These are phyloP conservation scores for Mycalesis mineus DNA, from an alignment of 2,888 invertebrate species.

Conservation along the genomic window DNA sequence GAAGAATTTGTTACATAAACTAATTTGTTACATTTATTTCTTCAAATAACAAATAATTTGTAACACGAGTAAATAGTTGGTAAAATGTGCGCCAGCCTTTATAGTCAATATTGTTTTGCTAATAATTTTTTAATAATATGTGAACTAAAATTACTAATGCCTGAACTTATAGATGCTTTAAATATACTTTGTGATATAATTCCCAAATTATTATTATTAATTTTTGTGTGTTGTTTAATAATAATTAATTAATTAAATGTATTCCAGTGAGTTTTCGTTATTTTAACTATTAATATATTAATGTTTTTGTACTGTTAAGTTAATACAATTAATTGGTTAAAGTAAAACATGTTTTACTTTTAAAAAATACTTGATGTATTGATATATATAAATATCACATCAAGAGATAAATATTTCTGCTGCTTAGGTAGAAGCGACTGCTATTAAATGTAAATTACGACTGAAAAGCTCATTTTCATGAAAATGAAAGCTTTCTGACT, in stretches of 20 bases:
- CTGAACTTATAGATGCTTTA: conserved; percentile 37
- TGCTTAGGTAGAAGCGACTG: background rate
- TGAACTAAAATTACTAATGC: conserved; percentile 11
- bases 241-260: conserved; percentile 1
- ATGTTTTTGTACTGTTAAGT: background rate
- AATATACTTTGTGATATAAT: conserved; percentile 49
- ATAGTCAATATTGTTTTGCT: background rate
- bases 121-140: background rate
- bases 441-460: background rate
- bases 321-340: background rate
- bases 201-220: conserved; percentile 42
- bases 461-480: background rate
- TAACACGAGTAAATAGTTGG: too few species aligned
- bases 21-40: too few species aligned
- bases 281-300: background rate
- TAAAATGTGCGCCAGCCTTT: too few species aligned
- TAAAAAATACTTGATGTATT: background rate
- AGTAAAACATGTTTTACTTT: background rate
- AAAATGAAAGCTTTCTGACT: background rate
- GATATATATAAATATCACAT: background rate
- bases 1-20: too few species aligned
- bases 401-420: background rate
- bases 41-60: background rate
- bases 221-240: conserved; percentile 38
- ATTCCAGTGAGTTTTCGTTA: background rate